Conservation (phyloP, 2,888 invertebrate species). For the Biston stratarius region DNA sequence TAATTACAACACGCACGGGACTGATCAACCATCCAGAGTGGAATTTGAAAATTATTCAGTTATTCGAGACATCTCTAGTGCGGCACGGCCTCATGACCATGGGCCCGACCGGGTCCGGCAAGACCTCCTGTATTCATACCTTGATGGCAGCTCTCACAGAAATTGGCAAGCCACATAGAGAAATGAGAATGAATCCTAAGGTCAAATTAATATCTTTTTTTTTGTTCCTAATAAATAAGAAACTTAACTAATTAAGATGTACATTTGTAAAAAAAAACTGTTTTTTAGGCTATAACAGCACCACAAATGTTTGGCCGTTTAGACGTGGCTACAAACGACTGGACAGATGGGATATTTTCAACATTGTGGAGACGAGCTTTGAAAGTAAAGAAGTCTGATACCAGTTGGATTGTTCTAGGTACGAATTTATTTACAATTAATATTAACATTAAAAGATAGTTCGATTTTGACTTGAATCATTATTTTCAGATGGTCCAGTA, state of each 20-base stretch:
- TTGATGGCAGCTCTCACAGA: constrained; percentile 93
- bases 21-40: constrained; percentile 93
- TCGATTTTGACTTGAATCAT: neutral
- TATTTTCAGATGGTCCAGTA: constrained; percentile 92
- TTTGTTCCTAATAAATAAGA: too few relatives aligned
- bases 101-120: constrained; percentile 96
- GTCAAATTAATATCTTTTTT: constrained; percentile 57
- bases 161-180: constrained; percentile 91
- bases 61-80: constrained; percentile 95
- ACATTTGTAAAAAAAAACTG: constrained; percentile 1
- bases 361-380: constrained; percentile 94
- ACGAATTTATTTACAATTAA: constrained; percentile 3
- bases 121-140: constrained; percentile 92
- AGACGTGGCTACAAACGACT: constrained; percentile 96
- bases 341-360: constrained; percentile 98
- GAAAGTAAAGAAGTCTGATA: constrained; percentile 91
- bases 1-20: constrained; percentile 88
- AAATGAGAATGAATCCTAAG: constrained; percentile 97
- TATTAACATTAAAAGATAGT: neutral
- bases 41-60: constrained; percentile 94
- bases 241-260: too few relatives aligned
- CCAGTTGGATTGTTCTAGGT: constrained; percentile 88
- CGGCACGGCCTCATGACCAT: constrained; percentile 96
- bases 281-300: constrained; percentile 92
- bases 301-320: constrained; percentile 96